Evolutionary conservation across 2,797 vertebrate species (phyloP).

Genomic region (Lindbergichthys nudifrons): DNA sequence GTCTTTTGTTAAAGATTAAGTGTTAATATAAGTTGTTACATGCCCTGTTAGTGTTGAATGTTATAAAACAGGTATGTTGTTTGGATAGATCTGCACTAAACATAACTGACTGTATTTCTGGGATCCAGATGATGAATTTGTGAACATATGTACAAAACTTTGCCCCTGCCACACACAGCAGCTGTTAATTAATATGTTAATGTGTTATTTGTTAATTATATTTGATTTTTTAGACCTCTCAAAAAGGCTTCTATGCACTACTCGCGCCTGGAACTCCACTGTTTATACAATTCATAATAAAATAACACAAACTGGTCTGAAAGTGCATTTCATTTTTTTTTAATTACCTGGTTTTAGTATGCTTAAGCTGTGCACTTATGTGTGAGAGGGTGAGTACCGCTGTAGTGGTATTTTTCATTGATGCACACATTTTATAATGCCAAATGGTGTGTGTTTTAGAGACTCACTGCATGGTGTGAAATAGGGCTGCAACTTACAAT

Average conservation of each 20-base stretch:
- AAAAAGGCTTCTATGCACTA: conserved; percentile 56
- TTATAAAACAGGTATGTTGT: conserved; percentile 33
- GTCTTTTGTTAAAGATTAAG: conserved; percentile 42
- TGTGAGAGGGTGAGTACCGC: too few relatives aligned
- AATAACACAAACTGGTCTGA: conserved; percentile 32
- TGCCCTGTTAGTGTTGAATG: conserved; percentile 43
- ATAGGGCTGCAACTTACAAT: too few relatives aligned
- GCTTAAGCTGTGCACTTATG: neutral
- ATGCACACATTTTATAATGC: neutral
- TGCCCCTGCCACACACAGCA: neutral
- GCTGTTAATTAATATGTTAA: neutral
- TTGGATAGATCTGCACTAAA: conserved; percentile 46
- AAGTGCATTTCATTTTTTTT: conserved; percentile 2
- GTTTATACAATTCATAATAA: conserved; percentile 68
- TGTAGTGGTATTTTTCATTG: neutral
- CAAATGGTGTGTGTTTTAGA: neutral
- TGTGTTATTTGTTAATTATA: neutral
- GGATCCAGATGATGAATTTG: conserved; percentile 12
- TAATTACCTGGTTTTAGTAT: neutral
- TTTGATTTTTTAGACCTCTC: conserved; percentile 20
- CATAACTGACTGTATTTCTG: conserved; percentile 33
- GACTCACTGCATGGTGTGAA: too few relatives aligned
- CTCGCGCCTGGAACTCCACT: conserved; percentile 48
- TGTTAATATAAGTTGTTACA: conserved; percentile 42
- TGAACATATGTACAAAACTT: conserved; percentile 27